phyloP scores from a whole-genome alignment of 2,113 vertebrate genomes.

The Gasterosteus nipponicus region DNA sequence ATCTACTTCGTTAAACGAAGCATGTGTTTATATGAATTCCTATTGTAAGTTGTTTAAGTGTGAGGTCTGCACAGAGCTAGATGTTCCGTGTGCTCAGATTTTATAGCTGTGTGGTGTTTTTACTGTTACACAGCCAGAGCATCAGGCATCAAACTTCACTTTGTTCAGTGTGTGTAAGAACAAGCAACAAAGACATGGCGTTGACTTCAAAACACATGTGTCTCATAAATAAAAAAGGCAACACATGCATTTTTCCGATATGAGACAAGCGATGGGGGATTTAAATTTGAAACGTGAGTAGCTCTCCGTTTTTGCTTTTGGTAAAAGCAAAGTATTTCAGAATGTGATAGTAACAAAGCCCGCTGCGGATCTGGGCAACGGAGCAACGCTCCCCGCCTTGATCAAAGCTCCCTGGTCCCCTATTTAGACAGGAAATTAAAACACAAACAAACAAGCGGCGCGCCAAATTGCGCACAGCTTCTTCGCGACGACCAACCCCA shows the following conservation, averaged over 20 bases:
- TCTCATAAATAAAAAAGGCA: constrained; percentile 7
- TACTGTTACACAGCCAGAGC: constrained; percentile 4
- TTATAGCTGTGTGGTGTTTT: constrained; percentile 50
- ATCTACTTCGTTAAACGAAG: constrained; percentile 56
- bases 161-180: constrained; percentile 11
- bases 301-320: background rate
- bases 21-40: constrained; percentile 59
- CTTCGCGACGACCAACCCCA: constrained; percentile 57
- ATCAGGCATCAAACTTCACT: background rate
- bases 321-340: constrained; percentile 13
- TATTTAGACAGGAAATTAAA: constrained; percentile 68
- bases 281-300: background rate
- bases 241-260: background rate
- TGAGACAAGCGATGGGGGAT: background rate
- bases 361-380: constrained; percentile 31
- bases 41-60: constrained; percentile 60
- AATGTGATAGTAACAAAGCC: constrained; percentile 38
- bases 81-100: constrained; percentile 47
- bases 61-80: constrained; percentile 39
- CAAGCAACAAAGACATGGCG: background rate
- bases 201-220: constrained; percentile 4
- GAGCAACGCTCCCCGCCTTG: constrained; percentile 26
- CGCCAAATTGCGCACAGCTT: constrained; percentile 63
- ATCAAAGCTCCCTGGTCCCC: constrained; percentile 54
- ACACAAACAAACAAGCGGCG: constrained; percentile 71